These are phyloP conservation scores for Steatornis caripensis DNA, from an alignment of 2,113 vertebrate genomes.

Conservation along the genomic window DNA sequence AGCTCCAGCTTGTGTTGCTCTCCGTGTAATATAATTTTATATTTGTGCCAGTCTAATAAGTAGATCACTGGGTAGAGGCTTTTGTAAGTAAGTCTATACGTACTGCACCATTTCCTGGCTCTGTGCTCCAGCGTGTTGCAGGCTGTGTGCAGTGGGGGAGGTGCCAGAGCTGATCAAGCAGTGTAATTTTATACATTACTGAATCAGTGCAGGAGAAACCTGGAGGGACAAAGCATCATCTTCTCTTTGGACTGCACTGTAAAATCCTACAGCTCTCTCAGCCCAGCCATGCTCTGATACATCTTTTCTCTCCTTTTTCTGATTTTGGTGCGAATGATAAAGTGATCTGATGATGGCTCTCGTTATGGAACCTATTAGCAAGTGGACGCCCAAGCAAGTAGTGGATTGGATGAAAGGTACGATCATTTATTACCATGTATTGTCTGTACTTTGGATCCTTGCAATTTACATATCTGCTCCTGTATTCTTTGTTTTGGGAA, in stretches of 20 bases:
- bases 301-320: conserved; percentile 31
- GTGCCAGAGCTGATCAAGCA: conserved; percentile 68
- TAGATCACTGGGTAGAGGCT: conserved; percentile 51
- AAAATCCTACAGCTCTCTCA: conserved; percentile 73
- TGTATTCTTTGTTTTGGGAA: conserved; percentile 37
- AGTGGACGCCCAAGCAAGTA: conserved; percentile 90
- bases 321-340: conserved; percentile 76
- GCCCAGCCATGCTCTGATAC: conserved; percentile 81
- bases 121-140: conserved; percentile 63
- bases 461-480: neutral
- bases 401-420: conserved; percentile 93
- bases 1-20: neutral
- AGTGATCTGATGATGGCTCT: conserved; percentile 87
- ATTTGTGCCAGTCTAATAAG: conserved; percentile 46
- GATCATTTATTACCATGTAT: conserved; percentile 41
- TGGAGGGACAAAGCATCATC: conserved; percentile 70
- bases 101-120: conserved; percentile 86
- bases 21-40: conserved; percentile 1
- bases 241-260: conserved; percentile 77
- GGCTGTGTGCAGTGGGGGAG: conserved; percentile 70
- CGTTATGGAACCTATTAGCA: conserved; percentile 92
- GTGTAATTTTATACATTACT: conserved; percentile 77
- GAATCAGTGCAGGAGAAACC: conserved; percentile 73
- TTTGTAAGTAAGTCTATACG: conserved; percentile 61
- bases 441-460: conserved; percentile 22